phyloP scores from a whole-genome alignment of 1,140 invertebrate genomes.

The Sinonovacula constricta region DNA sequence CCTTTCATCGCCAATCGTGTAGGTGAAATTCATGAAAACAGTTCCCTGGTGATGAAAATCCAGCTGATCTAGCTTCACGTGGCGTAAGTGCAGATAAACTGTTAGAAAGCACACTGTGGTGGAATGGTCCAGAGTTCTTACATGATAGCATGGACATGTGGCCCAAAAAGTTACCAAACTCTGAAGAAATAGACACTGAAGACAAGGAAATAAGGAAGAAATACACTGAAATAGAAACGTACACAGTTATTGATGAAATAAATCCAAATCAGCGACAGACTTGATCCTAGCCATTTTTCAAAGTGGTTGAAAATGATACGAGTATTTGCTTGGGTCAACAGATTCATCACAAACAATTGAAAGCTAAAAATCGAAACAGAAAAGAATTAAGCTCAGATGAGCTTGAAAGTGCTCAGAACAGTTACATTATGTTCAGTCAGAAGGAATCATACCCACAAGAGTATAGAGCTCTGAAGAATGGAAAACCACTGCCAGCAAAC shows the following conservation, averaged over 20 bases:
- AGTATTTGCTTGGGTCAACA: neutral
- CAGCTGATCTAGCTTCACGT: neutral
- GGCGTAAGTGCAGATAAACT: neutral
- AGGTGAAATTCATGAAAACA: constrained; percentile 10
- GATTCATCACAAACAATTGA: constrained; percentile 9
- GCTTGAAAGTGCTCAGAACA: neutral
- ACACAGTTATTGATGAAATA: neutral
- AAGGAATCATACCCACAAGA: neutral
- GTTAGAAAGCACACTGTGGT: neutral
- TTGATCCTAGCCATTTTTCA: neutral
- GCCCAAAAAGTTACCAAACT: neutral
- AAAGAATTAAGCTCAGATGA: constrained; percentile 7
- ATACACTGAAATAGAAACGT: neutral
- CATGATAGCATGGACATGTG: neutral
- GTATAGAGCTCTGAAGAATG: neutral
- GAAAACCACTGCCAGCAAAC: neutral
- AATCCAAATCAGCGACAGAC: neutral
- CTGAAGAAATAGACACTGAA: neutral
- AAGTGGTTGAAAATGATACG: neutral
- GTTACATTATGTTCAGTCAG: neutral
- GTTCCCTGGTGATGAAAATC: neutral
- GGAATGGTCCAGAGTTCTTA: neutral
- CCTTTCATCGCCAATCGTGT: constrained; percentile 28
- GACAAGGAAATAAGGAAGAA: neutral
- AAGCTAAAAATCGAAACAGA: neutral